These are phyloP conservation scores for Irena cyanogastra DNA, from an alignment of 2,113 vertebrate species.

Conservation along the genomic window DNA sequence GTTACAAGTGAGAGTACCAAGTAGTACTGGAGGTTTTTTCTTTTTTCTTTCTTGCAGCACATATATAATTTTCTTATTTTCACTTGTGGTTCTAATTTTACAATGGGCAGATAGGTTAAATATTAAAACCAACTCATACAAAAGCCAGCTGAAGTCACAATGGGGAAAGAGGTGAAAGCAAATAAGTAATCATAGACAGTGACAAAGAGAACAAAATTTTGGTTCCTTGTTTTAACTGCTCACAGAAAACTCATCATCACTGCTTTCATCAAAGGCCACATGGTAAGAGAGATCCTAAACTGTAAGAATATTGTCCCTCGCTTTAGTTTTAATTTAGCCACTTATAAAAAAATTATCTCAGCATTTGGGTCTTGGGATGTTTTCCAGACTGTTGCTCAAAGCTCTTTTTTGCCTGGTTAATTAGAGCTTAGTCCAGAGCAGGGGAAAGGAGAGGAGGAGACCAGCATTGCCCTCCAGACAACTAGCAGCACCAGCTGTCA, in stretches of 20 bases:
- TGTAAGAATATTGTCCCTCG: background rate
- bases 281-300: background rate
- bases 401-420: background rate
- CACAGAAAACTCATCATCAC: background rate
- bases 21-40: background rate
- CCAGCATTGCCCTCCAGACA: slow-evolving; percentile 5
- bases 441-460: background rate
- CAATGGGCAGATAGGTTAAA: background rate
- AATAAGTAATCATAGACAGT: background rate
- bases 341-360: slow-evolving; percentile 16
- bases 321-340: slow-evolving; percentile 29
- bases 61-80: background rate
- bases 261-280: background rate
- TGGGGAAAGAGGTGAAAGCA: background rate
- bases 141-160: background rate
- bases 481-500: slow-evolving; percentile 38
- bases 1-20: background rate
- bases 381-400: slow-evolving; percentile 14
- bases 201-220: background rate
- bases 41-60: background rate
- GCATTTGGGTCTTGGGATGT: background rate
- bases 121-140: background rate
- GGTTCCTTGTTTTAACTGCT: background rate
- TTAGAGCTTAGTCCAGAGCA: background rate
- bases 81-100: background rate